Evolutionary conservation across 2,797 vertebrate genomes (phyloP).

Genomic region (Micropoecilia bifurca): DNA sequence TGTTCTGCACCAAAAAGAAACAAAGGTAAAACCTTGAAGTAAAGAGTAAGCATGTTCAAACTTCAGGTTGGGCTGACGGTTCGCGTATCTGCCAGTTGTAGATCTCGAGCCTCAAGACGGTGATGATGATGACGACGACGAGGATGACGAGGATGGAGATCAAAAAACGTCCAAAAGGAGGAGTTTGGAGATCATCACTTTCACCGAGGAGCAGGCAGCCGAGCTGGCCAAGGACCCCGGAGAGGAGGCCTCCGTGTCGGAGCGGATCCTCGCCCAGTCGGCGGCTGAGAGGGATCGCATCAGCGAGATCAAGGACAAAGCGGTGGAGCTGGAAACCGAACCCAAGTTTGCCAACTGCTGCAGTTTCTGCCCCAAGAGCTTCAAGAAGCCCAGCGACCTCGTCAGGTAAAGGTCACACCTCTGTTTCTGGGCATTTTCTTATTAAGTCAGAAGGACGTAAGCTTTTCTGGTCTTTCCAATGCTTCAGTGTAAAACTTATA

Average conservation of each 20-base stretch:
- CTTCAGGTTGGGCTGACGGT: neutral
- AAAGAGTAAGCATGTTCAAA: neutral
- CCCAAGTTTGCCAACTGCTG: conserved; percentile 97
- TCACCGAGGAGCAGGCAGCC: conserved; percentile 96
- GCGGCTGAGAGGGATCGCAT: conserved; percentile 96
- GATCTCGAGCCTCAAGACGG: conserved; percentile 84
- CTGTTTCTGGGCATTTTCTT: too few relatives aligned
- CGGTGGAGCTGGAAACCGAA: conserved; percentile 90
- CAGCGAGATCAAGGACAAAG: conserved; percentile 96
- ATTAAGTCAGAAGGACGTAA: neutral
- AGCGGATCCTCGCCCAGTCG: conserved; percentile 96
- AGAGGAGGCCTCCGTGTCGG: conserved; percentile 92
- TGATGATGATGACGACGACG: conserved; percentile 84
- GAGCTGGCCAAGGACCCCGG: conserved; percentile 93
- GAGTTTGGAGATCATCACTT: conserved; percentile 92
- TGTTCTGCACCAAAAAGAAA: neutral
- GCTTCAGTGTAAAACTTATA: neutral
- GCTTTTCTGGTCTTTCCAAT: neutral
- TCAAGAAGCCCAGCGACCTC: conserved; percentile 98
- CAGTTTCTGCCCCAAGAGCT: conserved; percentile 96
- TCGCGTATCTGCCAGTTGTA: conserved; percentile 24
- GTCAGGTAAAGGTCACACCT: conserved; percentile 85
- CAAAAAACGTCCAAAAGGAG: conserved; percentile 83
- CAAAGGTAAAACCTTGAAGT: neutral
- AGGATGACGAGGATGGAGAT: conserved; percentile 83